Evolutionary conservation across 2,888 invertebrate species (phyloP).

Genomic region (Microchrysa polita): DNA sequence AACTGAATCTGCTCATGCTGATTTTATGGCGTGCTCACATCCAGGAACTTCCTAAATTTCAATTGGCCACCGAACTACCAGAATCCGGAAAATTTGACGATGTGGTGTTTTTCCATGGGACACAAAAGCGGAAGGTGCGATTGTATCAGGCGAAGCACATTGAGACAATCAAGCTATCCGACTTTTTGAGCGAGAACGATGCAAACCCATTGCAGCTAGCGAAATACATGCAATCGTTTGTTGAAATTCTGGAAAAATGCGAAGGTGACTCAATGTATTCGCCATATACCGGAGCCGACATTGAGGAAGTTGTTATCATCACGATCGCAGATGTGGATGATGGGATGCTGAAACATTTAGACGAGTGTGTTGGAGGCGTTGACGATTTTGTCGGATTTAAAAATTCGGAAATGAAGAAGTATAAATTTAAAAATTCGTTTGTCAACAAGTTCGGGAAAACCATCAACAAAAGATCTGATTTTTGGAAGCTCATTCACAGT

Average conservation of each 20-base stretch:
- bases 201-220: not conserved
- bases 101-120: slow-evolving; percentile 8
- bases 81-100: slow-evolving; percentile 40
- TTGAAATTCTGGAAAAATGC: slow-evolving; percentile 4
- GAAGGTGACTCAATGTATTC: not conserved
- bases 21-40: slow-evolving; percentile 29
- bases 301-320: slow-evolving; percentile 7
- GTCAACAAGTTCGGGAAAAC: not conserved
- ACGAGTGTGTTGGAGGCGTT: not conserved
- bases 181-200: not conserved
- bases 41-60: not conserved
- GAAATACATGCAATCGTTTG: slow-evolving; percentile 30
- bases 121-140: not conserved
- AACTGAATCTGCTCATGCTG: slow-evolving; percentile 15
- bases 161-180: not conserved
- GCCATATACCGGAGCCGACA: not conserved
- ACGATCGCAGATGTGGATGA: not conserved
- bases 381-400: slow-evolving; percentile 10
- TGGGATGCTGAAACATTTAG: not conserved
- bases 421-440: not conserved
- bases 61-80: not conserved
- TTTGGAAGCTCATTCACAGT: not conserved
- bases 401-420: not conserved
- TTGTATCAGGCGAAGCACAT: slow-evolving; percentile 27
- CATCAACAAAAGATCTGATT: too few relatives aligned